A percentile compares a stretch with the other conserved stretches of the same genome.
Conservation (phyloP, 2,888 invertebrate genomes). For the Drosophila quinaria region DNA sequence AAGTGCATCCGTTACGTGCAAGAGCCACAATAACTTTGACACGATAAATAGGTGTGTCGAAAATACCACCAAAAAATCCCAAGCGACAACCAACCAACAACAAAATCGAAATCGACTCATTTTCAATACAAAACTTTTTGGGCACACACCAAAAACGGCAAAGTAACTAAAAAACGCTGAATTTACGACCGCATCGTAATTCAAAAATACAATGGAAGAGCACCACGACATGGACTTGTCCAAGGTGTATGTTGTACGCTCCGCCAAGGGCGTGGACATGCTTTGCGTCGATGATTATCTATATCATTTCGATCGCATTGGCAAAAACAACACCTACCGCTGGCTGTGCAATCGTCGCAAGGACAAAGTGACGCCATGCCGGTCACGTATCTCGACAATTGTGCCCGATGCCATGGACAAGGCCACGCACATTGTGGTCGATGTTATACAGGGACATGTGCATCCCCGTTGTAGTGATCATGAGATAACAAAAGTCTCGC, state of each 20-base stretch:
- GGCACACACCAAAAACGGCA: constrained; percentile 62
- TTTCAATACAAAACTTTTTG: constrained; percentile 69
- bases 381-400: constrained; percentile 77
- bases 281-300: constrained; percentile 80
- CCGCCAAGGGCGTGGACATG: constrained; percentile 83
- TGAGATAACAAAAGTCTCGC: constrained; percentile 78
- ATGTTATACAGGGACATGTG: constrained; percentile 68
- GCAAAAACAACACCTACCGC: constrained; percentile 76
- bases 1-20: neutral
- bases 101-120: constrained; percentile 57
- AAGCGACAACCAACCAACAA: constrained; percentile 39
- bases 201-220: constrained; percentile 57
- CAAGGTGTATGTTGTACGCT: constrained; percentile 77
- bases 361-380: constrained; percentile 74
- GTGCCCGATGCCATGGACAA: constrained; percentile 66
- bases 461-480: constrained; percentile 78
- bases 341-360: constrained; percentile 82
- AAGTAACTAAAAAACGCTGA: constrained; percentile 64
- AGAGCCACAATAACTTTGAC: constrained; percentile 21
- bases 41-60: constrained; percentile 39
- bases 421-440: constrained; percentile 69
- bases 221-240: constrained; percentile 64
- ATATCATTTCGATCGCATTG: constrained; percentile 81
- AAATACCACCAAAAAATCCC: constrained; percentile 78
- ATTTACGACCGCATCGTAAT: constrained; percentile 54